Conservation (phyloP, 2,888 invertebrate species). For the Matsumyia berberina region DNA sequence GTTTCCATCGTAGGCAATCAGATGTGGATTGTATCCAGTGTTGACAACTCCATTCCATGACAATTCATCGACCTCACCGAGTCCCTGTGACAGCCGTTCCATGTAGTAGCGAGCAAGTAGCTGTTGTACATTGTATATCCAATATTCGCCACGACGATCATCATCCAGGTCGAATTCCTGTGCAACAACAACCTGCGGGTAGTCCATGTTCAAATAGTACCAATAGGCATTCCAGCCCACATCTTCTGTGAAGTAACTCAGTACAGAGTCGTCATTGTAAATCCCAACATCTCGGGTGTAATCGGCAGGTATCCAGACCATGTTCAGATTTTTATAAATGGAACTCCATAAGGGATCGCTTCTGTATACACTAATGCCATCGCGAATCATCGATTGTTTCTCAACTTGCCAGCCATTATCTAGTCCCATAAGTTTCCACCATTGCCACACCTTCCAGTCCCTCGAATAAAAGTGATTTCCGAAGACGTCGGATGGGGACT, state of each 20-base stretch:
- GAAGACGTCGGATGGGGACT: conserved; percentile 44
- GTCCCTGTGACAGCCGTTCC: conserved; percentile 89
- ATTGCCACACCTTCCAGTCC: conserved; percentile 81
- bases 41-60: conserved; percentile 85
- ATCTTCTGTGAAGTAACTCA: conserved; percentile 91
- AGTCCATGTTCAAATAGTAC: conserved; percentile 87
- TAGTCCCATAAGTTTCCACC: no score
- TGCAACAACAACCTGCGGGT: conserved; percentile 87
- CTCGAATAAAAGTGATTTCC: conserved; percentile 43
- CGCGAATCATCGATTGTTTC: no score
- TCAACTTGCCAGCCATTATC: no score
- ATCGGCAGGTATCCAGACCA: no score
- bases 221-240: conserved; percentile 88
- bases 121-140: conserved; percentile 88
- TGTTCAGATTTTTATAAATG: no score
- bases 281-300: conserved; percentile 85
- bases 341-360: no score
- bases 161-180: conserved; percentile 85
- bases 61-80: conserved; percentile 86
- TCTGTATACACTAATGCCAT: no score
- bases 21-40: conserved; percentile 87
- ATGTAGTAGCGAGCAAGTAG: conserved; percentile 90
- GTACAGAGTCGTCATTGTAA: conserved; percentile 85
- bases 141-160: conserved; percentile 88
- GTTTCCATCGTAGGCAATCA: conserved; percentile 88